phyloP scores from a whole-genome alignment of 2,888 invertebrate genomes.

The Acrocyrtus sp. region DNA sequence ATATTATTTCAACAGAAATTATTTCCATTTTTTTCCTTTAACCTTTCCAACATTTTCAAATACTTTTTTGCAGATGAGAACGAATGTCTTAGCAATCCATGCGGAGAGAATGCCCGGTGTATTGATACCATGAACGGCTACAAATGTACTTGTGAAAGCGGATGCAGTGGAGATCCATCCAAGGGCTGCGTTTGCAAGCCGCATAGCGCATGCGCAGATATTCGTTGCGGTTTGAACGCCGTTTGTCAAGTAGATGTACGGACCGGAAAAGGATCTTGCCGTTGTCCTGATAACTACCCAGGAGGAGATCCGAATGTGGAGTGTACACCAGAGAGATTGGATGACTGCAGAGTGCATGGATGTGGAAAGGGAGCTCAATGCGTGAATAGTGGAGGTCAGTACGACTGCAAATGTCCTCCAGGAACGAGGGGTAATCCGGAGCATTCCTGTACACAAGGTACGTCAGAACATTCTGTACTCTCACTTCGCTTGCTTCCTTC shows the following conservation, averaged over 20 bases:
- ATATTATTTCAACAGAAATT: constrained; percentile 15
- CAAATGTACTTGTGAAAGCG: constrained; percentile 82
- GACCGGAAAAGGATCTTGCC: constrained; percentile 70
- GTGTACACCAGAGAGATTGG: constrained; percentile 73
- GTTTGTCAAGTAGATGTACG: constrained; percentile 76
- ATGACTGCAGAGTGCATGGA: constrained; percentile 77
- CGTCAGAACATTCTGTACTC: constrained; percentile 62
- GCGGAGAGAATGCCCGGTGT: constrained; percentile 85
- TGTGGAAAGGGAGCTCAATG: constrained; percentile 89
- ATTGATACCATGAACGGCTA: constrained; percentile 76
- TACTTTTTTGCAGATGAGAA: constrained; percentile 69
- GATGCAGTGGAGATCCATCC: constrained; percentile 82
- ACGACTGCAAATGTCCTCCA: constrained; percentile 82
- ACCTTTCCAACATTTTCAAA: constrained; percentile 44
- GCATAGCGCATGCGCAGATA: constrained; percentile 79
- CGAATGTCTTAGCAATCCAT: constrained; percentile 83
- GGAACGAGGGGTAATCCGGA: constrained; percentile 78
- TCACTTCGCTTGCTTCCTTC: constrained; percentile 14
- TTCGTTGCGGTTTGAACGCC: constrained; percentile 84
- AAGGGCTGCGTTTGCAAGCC: constrained; percentile 82
- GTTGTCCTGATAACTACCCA: constrained; percentile 84
- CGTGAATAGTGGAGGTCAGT: constrained; percentile 83
- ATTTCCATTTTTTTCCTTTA: too few species aligned
- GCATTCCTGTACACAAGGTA: constrained; percentile 77
- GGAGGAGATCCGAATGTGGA: constrained; percentile 85